Conservation (phyloP, 2,888 invertebrate species). For the Tetanocera ferruginea region DNA sequence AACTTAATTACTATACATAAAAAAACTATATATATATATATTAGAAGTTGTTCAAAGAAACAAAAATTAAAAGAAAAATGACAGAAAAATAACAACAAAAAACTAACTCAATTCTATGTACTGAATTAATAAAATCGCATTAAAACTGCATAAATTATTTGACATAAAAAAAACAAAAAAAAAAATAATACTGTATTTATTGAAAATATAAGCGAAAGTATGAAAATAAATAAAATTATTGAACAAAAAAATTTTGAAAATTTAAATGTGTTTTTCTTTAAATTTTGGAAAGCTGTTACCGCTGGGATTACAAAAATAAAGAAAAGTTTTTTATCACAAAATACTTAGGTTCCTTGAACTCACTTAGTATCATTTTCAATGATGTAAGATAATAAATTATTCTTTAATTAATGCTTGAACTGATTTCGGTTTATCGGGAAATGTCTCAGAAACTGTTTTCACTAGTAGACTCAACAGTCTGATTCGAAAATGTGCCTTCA, state of each 20-base stretch:
- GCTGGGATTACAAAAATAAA: no score
- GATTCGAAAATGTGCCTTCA: no score
- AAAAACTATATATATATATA: background rate
- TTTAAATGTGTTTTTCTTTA: background rate
- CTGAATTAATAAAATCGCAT: slow-evolving; percentile 2
- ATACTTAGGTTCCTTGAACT: no score
- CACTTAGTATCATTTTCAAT: no score
- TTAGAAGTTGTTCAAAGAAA: background rate
- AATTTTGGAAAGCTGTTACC: no score
- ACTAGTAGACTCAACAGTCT: no score
- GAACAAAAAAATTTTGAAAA: slow-evolving; percentile 20
- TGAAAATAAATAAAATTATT: slow-evolving; percentile 11
- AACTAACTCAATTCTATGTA: background rate
- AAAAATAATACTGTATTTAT: slow-evolving; percentile 28
- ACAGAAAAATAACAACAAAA: background rate
- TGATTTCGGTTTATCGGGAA: no score
- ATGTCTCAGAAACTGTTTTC: no score
- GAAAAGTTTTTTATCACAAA: no score
- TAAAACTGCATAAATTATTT: slow-evolving; percentile 35
- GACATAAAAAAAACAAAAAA: slow-evolving; percentile 13
- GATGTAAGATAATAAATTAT: no score
- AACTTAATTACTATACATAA: slow-evolving; percentile 26
- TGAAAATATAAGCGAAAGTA: slow-evolving; percentile 8
- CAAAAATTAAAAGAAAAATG: no score
- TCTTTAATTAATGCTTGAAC: no score